phyloP scores from a whole-genome alignment of 2,888 invertebrate genomes.

The Hyposoter didymator region DNA sequence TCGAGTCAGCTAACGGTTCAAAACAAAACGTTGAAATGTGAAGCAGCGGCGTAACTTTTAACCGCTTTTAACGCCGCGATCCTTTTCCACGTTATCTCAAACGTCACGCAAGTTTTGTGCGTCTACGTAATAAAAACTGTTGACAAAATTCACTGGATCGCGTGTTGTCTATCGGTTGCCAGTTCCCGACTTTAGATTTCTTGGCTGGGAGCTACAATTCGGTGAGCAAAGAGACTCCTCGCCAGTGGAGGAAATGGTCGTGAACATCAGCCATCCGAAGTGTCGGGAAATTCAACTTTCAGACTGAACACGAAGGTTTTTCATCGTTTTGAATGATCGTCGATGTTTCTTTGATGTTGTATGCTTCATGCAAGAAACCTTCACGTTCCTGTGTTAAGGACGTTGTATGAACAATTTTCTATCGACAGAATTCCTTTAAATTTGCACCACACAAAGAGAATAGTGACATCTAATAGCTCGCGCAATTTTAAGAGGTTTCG shows the following conservation, averaged over 20 bases:
- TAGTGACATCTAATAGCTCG: too few species aligned
- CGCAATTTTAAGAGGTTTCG: too few species aligned
- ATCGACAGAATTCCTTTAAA: too few species aligned
- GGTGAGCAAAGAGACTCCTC: background rate
- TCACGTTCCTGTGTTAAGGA: background rate
- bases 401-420: too few species aligned
- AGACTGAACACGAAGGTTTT: background rate
- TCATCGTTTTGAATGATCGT: background rate
- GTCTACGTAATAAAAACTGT: background rate
- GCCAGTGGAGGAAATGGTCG: too few species aligned
- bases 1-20: too few species aligned
- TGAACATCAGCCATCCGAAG: background rate
- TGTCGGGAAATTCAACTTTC: background rate
- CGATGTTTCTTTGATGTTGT: background rate
- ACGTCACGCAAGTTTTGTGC: background rate
- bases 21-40: too few species aligned
- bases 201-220: background rate
- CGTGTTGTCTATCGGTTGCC: background rate
- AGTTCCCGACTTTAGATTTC: background rate
- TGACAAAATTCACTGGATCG: background rate
- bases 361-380: background rate
- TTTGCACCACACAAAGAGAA: too few species aligned
- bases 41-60: too few species aligned
- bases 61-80: too few species aligned
- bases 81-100: too few species aligned